phyloP scores from a whole-genome alignment of 2,888 invertebrate species.

The Chaetoderma sp. region DNA sequence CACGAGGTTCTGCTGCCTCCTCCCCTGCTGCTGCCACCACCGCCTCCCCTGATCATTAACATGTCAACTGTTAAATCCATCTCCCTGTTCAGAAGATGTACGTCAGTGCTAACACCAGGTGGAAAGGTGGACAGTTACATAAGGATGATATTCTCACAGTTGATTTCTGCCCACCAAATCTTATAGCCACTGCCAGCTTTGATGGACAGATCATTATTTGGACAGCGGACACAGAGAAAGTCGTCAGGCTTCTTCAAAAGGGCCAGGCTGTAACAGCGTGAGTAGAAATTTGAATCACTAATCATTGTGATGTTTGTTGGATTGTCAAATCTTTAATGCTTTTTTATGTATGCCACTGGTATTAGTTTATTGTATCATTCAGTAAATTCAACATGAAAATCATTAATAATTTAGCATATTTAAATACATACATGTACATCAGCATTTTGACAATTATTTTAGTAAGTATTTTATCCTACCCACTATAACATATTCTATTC shows the following conservation, averaged over 20 bases:
- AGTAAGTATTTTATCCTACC: too few relatives aligned
- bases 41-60: not conserved
- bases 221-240: conserved; percentile 66
- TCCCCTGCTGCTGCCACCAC: not conserved
- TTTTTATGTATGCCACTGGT: too few relatives aligned
- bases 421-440: too few relatives aligned
- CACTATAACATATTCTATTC: too few relatives aligned
- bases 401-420: too few relatives aligned
- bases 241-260: conserved; percentile 57
- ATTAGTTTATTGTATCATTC: too few relatives aligned
- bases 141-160: conserved; percentile 65
- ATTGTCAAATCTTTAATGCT: too few relatives aligned
- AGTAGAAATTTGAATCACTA: too few relatives aligned
- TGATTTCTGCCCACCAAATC: conserved; percentile 73
- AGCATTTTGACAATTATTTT: too few relatives aligned
- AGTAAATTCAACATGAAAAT: too few relatives aligned
- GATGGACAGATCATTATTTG: conserved; percentile 68
- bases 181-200: conserved; percentile 75
- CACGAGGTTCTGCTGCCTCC: too few relatives aligned
- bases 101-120: conserved; percentile 53
- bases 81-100: conserved; percentile 58
- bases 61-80: not conserved
- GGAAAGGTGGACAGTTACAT: conserved; percentile 67
- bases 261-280: conserved; percentile 55
- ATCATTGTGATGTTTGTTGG: too few relatives aligned